Evolutionary conservation across 2,113 vertebrate genomes (phyloP).

Genomic region (Bucco capensis): DNA sequence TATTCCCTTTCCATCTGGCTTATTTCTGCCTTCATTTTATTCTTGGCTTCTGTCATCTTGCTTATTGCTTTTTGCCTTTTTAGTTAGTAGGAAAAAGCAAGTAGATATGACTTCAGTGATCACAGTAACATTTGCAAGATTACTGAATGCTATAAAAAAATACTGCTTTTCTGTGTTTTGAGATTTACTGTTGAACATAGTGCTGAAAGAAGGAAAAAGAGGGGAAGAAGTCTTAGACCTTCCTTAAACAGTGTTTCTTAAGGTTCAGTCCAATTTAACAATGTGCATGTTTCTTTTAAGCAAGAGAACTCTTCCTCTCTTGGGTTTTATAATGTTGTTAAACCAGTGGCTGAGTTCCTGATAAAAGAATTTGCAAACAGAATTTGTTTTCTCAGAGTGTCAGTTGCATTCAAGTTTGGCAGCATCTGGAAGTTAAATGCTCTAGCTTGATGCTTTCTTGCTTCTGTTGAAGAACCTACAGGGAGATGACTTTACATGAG

Average conservation of each 20-base stretch:
- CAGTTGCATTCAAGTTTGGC: background rate
- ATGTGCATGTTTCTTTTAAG: background rate
- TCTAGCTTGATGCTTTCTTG: background rate
- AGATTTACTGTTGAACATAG: background rate
- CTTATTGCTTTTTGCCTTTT: slow-evolving; percentile 8
- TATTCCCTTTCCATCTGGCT: slow-evolving; percentile 3
- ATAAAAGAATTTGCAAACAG: background rate
- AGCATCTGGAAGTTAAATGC: background rate
- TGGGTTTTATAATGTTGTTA: background rate
- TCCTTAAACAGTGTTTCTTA: background rate
- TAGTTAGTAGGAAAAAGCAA: slow-evolving; percentile 20
- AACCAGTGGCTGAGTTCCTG: background rate
- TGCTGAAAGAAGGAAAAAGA: background rate
- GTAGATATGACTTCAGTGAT: background rate
- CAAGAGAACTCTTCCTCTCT: background rate
- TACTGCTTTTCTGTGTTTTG: background rate
- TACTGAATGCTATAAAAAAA: background rate
- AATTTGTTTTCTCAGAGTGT: background rate
- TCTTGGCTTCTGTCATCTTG: background rate
- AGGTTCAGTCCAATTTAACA: background rate
- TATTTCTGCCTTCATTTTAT: slow-evolving; percentile 19
- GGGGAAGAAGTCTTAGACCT: background rate
- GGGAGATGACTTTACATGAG: background rate
- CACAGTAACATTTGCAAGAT: background rate
- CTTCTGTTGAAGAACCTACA: background rate